Evolutionary conservation across 2,888 invertebrate species (phyloP).

Genomic region (Gymnosoma rotundatum): DNA sequence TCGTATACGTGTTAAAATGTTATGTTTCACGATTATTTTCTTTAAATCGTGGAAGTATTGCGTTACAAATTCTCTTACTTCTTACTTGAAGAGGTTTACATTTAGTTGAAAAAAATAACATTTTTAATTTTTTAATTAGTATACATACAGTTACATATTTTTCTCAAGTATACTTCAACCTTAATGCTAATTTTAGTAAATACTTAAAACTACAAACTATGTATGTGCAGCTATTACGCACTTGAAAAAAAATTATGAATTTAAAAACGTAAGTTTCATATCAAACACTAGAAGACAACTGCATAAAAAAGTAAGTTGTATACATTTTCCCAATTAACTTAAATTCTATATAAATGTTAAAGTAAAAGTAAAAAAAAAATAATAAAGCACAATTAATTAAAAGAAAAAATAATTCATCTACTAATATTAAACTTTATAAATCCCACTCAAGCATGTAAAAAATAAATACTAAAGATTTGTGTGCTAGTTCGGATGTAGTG

Average conservation of each 20-base stretch:
- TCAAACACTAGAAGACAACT: slow-evolving; percentile 55
- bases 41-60: slow-evolving; percentile 62
- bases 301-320: neutral
- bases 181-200: slow-evolving; percentile 59
- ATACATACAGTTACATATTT: slow-evolving; percentile 52
- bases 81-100: slow-evolving; percentile 5
- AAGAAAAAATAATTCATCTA: slow-evolving; percentile 36
- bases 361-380: neutral
- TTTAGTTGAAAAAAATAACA: neutral
- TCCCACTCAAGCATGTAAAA: slow-evolving; percentile 40
- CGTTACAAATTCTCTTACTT: slow-evolving; percentile 9
- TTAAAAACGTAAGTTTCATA: neutral
- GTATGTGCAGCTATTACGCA: slow-evolving; percentile 56
- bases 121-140: slow-evolving; percentile 42
- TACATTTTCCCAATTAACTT: too few species aligned
- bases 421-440: slow-evolving; percentile 50
- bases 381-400: slow-evolving; percentile 17
- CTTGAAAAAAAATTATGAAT: slow-evolving; percentile 3
- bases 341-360: too few species aligned
- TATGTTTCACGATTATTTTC: slow-evolving; percentile 65
- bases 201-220: slow-evolving; percentile 60
- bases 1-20: slow-evolving; percentile 72
- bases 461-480: slow-evolving; percentile 55
- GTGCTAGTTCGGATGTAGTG: slow-evolving; percentile 63
- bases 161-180: slow-evolving; percentile 52